These are phyloP conservation scores for Megaleporinus macrocephalus DNA, from an alignment of 2,113 vertebrate genomes.

Conservation along the genomic window DNA sequence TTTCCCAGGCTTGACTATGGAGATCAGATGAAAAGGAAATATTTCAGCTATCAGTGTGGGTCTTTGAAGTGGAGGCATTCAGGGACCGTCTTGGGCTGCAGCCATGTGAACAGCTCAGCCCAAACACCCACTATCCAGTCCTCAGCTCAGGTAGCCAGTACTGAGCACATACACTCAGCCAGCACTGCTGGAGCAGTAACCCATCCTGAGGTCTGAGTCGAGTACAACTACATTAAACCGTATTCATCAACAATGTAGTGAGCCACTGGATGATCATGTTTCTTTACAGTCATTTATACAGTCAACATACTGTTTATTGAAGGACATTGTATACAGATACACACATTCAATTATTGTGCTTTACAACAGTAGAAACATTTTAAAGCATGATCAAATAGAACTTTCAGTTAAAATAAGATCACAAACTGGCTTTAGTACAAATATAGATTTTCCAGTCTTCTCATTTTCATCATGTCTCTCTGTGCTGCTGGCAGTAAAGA, in stretches of 20 bases:
- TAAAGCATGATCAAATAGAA: background rate
- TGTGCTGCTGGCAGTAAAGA: too few relatives aligned
- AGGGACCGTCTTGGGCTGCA: constrained; percentile 72
- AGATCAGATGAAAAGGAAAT: too few relatives aligned
- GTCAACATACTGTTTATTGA: background rate
- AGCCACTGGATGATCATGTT: background rate
- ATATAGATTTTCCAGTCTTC: too few relatives aligned
- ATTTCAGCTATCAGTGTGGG: constrained; percentile 90
- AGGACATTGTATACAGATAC: background rate
- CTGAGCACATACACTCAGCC: constrained; percentile 34
- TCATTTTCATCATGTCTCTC: too few relatives aligned
- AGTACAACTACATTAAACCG: background rate
- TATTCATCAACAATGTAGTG: background rate
- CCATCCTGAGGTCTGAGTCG: constrained; percentile 34
- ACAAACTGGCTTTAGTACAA: too few relatives aligned
- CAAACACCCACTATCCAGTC: constrained; percentile 73
- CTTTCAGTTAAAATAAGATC: too few relatives aligned
- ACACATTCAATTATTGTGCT: background rate
- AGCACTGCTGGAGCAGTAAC: constrained; percentile 32
- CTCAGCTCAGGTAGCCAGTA: constrained; percentile 67
- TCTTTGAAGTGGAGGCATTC: constrained; percentile 90
- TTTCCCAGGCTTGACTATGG: too few relatives aligned
- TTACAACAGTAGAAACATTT: background rate
- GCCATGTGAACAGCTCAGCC: constrained; percentile 69
- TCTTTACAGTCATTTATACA: background rate